These are phyloP conservation scores for Polypterus bichir DNA, from an alignment of 2,113 vertebrate species.

Conservation along the genomic window DNA sequence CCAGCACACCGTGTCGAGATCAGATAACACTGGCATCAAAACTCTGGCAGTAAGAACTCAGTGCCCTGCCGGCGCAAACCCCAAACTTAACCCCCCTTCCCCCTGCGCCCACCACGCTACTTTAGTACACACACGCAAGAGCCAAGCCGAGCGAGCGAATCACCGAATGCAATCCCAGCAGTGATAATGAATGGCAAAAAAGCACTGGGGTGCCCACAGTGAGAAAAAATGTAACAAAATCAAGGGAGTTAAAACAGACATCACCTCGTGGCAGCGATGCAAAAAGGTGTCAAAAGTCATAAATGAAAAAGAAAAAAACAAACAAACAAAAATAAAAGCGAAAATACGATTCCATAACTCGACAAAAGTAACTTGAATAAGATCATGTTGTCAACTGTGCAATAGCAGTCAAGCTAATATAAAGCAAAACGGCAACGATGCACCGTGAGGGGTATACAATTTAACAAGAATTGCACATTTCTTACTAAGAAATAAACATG, in stretches of 20 bases:
- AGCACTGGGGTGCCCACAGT: conserved; percentile 53
- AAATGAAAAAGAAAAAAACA: conserved; percentile 44
- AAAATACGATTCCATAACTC: not conserved
- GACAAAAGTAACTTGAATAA: not conserved
- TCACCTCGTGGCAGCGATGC: conserved; percentile 61
- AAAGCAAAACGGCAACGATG: too few species aligned
- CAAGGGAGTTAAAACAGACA: conserved; percentile 24
- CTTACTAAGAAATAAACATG: too few species aligned
- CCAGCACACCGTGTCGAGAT: conserved; percentile 34
- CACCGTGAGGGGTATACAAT: too few species aligned
- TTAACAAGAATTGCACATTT: too few species aligned
- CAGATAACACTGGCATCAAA: conserved; percentile 23
- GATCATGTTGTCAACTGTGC: too few species aligned
- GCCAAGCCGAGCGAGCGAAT: conserved; percentile 15
- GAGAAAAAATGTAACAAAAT: conserved; percentile 56
- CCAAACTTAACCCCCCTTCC: conserved; percentile 21
- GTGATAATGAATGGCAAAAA: conserved; percentile 57
- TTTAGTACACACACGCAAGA: conserved; percentile 3
- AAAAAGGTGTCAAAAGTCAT: conserved; percentile 58
- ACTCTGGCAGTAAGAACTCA: conserved; percentile 26
- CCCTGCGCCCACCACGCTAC: conserved; percentile 20
- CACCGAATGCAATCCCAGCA: conserved; percentile 33
- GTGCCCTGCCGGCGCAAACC: conserved; percentile 1
- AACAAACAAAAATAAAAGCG: not conserved
- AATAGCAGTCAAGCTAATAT: too few species aligned